Percentiles rank a stretch among this genome's conserved stretches.
Conservation (phyloP, 1,140 invertebrate genomes). For the Ceratoteleas bidentatus region DNA sequence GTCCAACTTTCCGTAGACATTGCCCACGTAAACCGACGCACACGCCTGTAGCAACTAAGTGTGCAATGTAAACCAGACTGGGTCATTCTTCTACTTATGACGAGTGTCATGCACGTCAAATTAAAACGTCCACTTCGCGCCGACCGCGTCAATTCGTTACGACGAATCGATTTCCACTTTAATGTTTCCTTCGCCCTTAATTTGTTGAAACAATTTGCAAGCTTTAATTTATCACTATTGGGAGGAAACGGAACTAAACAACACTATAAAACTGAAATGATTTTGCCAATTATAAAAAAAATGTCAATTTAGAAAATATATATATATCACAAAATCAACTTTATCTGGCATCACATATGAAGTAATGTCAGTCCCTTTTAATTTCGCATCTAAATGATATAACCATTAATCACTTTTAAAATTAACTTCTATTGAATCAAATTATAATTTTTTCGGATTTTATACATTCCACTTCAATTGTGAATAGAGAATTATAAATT, state of each 20-base stretch:
- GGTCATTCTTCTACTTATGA: slow-evolving; percentile 22
- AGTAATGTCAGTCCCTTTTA: too few species aligned
- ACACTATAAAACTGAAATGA: background rate
- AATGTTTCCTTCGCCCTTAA: slow-evolving; percentile 10
- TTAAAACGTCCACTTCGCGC: slow-evolving; percentile 28
- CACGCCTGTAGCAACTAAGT: slow-evolving; percentile 13
- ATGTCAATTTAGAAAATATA: too few species aligned
- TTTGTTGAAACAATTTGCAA: slow-evolving; percentile 7
- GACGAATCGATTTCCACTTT: slow-evolving; percentile 22
- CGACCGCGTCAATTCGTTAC: slow-evolving; percentile 17
- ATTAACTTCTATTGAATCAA: too few species aligned
- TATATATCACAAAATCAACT: too few species aligned
- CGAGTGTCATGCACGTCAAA: slow-evolving; percentile 18
- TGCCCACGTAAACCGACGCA: slow-evolving; percentile 36
- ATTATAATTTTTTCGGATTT: too few species aligned
- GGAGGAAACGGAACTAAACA: background rate
- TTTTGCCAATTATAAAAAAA: too few species aligned
- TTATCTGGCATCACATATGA: too few species aligned
- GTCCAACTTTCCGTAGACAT: slow-evolving; percentile 35
- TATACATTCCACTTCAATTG: too few species aligned
- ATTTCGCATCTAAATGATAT: too few species aligned
- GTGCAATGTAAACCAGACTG: slow-evolving; percentile 26
- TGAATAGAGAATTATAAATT: too few species aligned
- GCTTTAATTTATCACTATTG: background rate
- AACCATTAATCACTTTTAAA: too few species aligned